Conservation (phyloP, 2,888 invertebrate species). For the Gerris lacustris region DNA sequence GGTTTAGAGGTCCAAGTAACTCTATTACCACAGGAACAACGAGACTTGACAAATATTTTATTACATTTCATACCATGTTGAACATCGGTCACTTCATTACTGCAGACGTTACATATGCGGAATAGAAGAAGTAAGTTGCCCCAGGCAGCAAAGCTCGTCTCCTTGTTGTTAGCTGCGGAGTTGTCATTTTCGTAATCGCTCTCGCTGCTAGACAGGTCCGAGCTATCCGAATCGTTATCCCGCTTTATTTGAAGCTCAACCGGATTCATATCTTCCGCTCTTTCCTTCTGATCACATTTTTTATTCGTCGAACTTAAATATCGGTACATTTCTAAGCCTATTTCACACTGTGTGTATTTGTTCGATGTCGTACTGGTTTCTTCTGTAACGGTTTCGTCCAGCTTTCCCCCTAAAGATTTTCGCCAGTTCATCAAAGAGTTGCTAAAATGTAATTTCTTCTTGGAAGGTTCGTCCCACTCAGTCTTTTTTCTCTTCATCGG, state of each 20-base stretch:
- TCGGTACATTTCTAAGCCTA: not conserved
- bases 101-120: not conserved
- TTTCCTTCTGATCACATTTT: not conserved
- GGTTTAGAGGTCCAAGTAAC: slow-evolving; percentile 1
- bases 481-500: not conserved
- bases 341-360: not conserved
- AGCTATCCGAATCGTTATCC: not conserved
- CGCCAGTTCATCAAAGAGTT: not conserved
- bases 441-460: not conserved
- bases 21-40: not conserved
- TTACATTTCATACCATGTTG: not conserved
- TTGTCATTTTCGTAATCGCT: not conserved
- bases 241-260: not conserved
- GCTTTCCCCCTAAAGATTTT: too few species aligned
- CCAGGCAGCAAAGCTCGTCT: not conserved
- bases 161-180: not conserved
- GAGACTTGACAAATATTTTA: not conserved
- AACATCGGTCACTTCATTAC: not conserved
- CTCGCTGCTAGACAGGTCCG: not conserved
- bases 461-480: not conserved
- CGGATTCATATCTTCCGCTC: not conserved
- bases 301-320: not conserved
- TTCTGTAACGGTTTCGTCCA: too few species aligned
- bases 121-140: not conserved
- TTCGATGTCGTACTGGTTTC: too few species aligned